Evolutionary conservation across 2,113 vertebrate species (phyloP).

Genomic region (Pavo muticus): DNA sequence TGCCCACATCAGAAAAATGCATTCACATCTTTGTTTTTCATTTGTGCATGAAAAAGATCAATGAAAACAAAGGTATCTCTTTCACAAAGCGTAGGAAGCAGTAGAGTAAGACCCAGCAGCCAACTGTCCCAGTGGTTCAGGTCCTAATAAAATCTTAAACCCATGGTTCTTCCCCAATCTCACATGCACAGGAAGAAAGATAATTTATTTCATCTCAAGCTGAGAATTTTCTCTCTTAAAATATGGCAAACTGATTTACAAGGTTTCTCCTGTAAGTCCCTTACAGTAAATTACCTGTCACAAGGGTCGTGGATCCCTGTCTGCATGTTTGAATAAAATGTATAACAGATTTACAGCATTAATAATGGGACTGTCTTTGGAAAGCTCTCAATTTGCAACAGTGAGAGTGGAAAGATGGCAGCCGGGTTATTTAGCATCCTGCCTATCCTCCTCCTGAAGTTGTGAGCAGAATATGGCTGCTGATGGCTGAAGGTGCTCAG

Average conservation of each 20-base stretch:
- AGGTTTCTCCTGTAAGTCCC: conserved; percentile 45
- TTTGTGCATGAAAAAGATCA: conserved; percentile 25
- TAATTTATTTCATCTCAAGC: conserved; percentile 9
- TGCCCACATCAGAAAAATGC: neutral
- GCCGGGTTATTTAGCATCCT: conserved; percentile 27
- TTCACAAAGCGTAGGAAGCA: neutral
- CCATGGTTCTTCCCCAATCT: neutral
- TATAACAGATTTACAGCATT: conserved; percentile 46
- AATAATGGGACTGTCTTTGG: conserved; percentile 62
- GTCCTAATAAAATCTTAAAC: conserved; percentile 9
- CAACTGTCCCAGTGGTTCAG: neutral
- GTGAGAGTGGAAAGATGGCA: neutral
- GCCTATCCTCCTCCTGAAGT: neutral
- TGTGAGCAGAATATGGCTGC: neutral
- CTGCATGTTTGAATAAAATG: conserved; percentile 56
- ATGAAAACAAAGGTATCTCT: conserved; percentile 27
- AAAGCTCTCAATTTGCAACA: conserved; percentile 58
- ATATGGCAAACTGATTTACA: conserved; percentile 59
- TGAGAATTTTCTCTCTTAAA: conserved; percentile 33
- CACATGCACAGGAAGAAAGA: neutral
- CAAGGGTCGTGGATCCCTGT: conserved; percentile 39
- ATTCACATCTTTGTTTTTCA: conserved; percentile 53
- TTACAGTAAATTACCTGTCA: conserved; percentile 67
- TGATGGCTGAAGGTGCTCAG: neutral
- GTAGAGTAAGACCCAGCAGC: neutral